Conservation (phyloP, 53 echinoderm and acorn worm genomes). For the Luidia sarsii region DNA sequence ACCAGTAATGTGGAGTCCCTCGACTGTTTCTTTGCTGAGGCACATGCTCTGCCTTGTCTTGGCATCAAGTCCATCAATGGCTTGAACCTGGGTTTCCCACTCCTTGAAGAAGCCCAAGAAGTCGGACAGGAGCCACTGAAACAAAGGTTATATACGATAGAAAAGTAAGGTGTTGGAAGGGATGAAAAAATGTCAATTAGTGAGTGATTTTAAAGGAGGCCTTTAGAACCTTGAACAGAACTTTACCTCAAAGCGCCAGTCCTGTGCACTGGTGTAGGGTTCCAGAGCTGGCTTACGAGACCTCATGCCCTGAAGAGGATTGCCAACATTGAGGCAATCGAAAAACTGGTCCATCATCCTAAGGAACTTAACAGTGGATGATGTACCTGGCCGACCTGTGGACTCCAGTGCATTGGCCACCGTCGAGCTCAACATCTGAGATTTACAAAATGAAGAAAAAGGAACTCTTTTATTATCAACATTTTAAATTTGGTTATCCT, state of each 20-base stretch:
- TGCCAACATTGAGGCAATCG: no score
- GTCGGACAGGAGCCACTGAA: neutral
- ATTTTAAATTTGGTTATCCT: no score
- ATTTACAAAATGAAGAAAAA: neutral
- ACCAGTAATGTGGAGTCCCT: conserved; percentile 13
- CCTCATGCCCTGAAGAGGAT: neutral
- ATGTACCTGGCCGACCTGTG: neutral
- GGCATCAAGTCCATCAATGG: neutral
- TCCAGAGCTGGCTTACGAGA: conserved; percentile 4
- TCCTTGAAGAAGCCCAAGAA: conserved; percentile 3
- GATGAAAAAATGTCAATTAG: no score
- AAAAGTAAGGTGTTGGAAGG: neutral
- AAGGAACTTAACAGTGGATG: conserved; percentile 48
- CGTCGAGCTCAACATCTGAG: conserved; percentile 42
- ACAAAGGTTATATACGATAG: neutral
- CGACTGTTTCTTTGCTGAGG: conserved; percentile 13
- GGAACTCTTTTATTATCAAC: no score
- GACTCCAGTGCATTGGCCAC: conserved; percentile 54
- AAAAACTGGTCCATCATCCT: conserved; percentile 43
- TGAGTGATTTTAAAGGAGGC: no score
- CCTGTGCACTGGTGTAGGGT: conserved; percentile 5
- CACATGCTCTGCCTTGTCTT: conserved; percentile 17
- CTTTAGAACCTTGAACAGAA: no score
- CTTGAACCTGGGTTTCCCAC: conserved; percentile 19
- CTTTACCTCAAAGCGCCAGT: conserved; percentile 47